Evolutionary conservation across 2,888 invertebrate genomes (phyloP).

Genomic region (Sinhomidia bicolor): DNA sequence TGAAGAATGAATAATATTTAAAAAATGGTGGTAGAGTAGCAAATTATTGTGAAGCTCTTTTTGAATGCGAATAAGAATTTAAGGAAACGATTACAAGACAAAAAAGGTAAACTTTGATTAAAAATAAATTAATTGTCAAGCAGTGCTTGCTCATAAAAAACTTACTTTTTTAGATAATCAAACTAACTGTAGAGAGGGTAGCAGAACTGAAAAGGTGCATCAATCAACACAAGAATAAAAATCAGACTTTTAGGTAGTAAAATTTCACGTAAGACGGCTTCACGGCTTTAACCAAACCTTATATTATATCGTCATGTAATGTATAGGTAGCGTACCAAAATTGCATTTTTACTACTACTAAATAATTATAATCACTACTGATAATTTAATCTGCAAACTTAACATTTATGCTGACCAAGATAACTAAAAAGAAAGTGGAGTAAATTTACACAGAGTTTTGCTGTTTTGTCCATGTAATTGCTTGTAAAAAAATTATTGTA

Average conservation of each 20-base stretch:
- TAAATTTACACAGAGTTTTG: background rate
- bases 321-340: background rate
- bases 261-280: background rate
- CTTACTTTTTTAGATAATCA: background rate
- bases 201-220: conserved; percentile 42
- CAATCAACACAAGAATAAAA: too few relatives aligned
- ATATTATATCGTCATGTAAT: background rate
- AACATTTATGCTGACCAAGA: conserved; percentile 31
- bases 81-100: background rate
- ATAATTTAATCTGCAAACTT: background rate
- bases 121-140: conserved; percentile 26
- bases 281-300: background rate
- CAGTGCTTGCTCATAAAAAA: conserved; percentile 59
- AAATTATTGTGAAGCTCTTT: background rate
- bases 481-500: too few relatives aligned
- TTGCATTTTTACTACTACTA: background rate
- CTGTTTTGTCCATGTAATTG: conserved; percentile 14
- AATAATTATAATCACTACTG: background rate
- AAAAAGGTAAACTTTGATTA: background rate
- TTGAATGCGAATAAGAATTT: background rate
- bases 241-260: background rate
- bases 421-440: background rate
- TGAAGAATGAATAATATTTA: background rate
- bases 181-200: background rate
- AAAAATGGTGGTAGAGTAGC: background rate